A percentile compares a stretch with the other conserved stretches of the same genome.
Evolutionary conservation across 2,113 vertebrate species (phyloP).

Genomic region (Atractosteus spatula): DNA sequence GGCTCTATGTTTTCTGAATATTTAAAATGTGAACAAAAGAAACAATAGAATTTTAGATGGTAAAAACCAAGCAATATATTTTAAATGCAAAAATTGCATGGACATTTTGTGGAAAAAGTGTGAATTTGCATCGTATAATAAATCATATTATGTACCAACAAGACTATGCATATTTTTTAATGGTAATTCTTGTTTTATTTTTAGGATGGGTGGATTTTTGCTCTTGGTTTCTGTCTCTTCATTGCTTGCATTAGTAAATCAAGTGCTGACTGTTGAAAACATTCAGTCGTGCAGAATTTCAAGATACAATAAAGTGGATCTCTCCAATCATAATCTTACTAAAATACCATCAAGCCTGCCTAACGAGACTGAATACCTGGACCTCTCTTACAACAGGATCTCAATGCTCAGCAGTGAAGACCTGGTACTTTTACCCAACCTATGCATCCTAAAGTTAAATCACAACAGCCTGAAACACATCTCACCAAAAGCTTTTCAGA

Average conservation of each 20-base stretch:
- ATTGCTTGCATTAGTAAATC: background rate
- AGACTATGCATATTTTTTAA: too few species aligned
- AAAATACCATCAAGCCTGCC: constrained; percentile 12
- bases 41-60: too few species aligned
- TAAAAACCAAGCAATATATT: too few species aligned
- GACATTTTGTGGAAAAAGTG: too few species aligned
- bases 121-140: too few species aligned
- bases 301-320: background rate
- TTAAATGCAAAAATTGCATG: too few species aligned
- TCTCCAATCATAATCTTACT: constrained; percentile 9
- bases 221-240: background rate
- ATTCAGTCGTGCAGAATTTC: background rate
- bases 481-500: constrained; percentile 4
- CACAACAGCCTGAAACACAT: constrained; percentile 15
- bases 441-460: constrained; percentile 16
- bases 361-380: constrained; percentile 10
- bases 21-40: too few species aligned
- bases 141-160: too few species aligned
- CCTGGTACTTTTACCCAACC: constrained; percentile 15
- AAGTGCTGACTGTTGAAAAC: too few species aligned
- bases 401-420: background rate
- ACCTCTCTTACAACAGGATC: constrained; percentile 23
- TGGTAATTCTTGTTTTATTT: background rate
- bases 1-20: too few species aligned
- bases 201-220: constrained; percentile 3